Conservation (phyloP, 2,888 invertebrate genomes). For the Automeris io region DNA sequence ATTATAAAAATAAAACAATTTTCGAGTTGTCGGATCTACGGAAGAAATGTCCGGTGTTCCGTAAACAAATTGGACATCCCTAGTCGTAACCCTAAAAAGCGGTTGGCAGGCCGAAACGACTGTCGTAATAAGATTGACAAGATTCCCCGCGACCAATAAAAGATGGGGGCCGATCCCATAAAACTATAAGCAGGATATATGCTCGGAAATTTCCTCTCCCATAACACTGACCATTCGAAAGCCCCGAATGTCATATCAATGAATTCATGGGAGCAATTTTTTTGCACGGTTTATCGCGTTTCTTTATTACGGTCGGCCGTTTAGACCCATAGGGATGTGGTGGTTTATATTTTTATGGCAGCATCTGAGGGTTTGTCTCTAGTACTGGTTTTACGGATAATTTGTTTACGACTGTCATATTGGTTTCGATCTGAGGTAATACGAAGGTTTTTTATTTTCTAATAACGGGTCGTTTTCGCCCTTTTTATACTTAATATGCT, state of each 20-base stretch:
- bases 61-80: background rate
- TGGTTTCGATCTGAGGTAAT: slow-evolving; percentile 33
- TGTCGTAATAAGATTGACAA: slow-evolving; percentile 65
- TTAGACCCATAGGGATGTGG: slow-evolving; percentile 37
- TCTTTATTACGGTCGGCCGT: slow-evolving; percentile 71
- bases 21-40: too few species aligned
- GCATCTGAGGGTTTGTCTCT: slow-evolving; percentile 43
- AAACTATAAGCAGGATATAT: slow-evolving; percentile 55
- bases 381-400: slow-evolving; percentile 56
- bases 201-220: slow-evolving; percentile 27
- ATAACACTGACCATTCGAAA: slow-evolving; percentile 66
- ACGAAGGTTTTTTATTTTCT: slow-evolving; percentile 12
- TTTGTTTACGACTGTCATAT: slow-evolving; percentile 68
- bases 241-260: slow-evolving; percentile 74
- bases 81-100: slow-evolving; percentile 27
- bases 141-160: slow-evolving; percentile 68
- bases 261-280: slow-evolving; percentile 73
- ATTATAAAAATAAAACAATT: too few species aligned
- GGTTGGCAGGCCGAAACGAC: slow-evolving; percentile 38
- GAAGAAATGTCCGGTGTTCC: background rate
- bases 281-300: slow-evolving; percentile 70
- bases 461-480: slow-evolving; percentile 9
- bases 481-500: too few species aligned
- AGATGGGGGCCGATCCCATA: slow-evolving; percentile 64
- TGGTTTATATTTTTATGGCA: slow-evolving; percentile 49